A percentile compares a stretch with the other conserved stretches of the same genome.
Evolutionary conservation across 37 sponge, comb jelly and placozoan species (phyloP).

Genomic region (Tethya wilhelma): DNA sequence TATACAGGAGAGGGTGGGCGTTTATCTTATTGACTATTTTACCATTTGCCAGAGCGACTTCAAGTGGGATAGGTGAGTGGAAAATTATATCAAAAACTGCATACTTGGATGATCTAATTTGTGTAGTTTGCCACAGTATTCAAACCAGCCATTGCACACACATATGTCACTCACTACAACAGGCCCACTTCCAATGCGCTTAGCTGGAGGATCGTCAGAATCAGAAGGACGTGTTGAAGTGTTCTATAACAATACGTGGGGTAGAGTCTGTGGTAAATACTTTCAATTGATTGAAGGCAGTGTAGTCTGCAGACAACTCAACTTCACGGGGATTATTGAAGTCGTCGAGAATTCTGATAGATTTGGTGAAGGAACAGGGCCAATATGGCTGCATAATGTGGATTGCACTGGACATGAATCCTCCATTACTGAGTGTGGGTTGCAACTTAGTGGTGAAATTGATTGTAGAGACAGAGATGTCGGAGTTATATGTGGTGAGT

Average conservation of each 20-base stretch:
- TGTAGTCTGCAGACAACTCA: conserved; percentile 60
- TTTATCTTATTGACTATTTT: not conserved
- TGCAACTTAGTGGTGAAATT: conserved; percentile 19
- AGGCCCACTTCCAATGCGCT: not conserved
- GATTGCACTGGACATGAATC: conserved; percentile 41
- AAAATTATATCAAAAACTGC: not conserved
- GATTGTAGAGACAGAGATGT: conserved; percentile 59
- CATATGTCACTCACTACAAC: no score
- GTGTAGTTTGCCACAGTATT: not conserved
- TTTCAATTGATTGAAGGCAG: conserved; percentile 18
- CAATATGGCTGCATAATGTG: conserved; percentile 57
- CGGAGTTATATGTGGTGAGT: conserved; percentile 40
- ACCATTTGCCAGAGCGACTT: not conserved
- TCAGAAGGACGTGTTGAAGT: conserved; percentile 34
- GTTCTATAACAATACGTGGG: conserved; percentile 45
- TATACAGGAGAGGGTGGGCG: not conserved
- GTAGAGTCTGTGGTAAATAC: conserved; percentile 63
- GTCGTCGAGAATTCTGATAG: not conserved
- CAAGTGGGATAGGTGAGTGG: not conserved
- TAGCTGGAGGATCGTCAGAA: not conserved
- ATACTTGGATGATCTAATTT: not conserved
- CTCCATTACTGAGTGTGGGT: conserved; percentile 13
- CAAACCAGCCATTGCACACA: no score
- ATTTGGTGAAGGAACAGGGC: conserved; percentile 10
- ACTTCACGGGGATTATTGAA: conserved; percentile 3